phyloP scores from a whole-genome alignment of 2,797 vertebrate species.

The Danio tinwini region DNA sequence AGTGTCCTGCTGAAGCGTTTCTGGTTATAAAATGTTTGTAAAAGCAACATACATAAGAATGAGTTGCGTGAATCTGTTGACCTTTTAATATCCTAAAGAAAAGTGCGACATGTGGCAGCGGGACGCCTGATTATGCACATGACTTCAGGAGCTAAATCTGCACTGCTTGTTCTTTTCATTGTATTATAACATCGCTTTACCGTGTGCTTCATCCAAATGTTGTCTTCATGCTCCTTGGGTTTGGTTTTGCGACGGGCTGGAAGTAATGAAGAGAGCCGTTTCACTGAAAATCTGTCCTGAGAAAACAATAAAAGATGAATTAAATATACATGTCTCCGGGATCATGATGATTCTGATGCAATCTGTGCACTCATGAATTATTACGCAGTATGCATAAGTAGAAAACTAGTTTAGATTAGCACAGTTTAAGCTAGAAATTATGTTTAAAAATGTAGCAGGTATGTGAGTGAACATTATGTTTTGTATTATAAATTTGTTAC shows the following conservation, averaged over 20 bases:
- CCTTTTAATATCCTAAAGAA: background rate
- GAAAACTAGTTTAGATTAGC: too few species aligned
- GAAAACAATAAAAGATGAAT: background rate
- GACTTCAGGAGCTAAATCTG: slow-evolving; percentile 1
- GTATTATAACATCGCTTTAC: background rate
- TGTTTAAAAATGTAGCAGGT: too few species aligned
- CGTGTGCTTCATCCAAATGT: background rate
- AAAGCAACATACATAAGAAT: too few species aligned
- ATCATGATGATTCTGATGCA: slow-evolving; percentile 3
- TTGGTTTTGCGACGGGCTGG: background rate
- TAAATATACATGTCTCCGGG: background rate
- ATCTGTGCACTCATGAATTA: background rate
- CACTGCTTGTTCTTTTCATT: background rate
- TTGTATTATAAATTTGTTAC: too few species aligned
- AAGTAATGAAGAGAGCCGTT: background rate
- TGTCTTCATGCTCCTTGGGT: background rate
- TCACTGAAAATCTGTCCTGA: background rate
- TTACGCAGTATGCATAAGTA: background rate
- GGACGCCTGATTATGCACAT: slow-evolving; percentile 19
- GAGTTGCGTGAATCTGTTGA: background rate
- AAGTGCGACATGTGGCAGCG: background rate
- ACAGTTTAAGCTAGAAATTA: too few species aligned
- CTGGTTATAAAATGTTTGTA: too few species aligned
- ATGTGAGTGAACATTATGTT: too few species aligned
- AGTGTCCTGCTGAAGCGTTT: too few species aligned